A percentile compares a stretch with the other conserved stretches of the same genome.
Evolutionary conservation across 2,888 invertebrate genomes (phyloP).

Genomic region (Eudasyphora cyanicolor): DNA sequence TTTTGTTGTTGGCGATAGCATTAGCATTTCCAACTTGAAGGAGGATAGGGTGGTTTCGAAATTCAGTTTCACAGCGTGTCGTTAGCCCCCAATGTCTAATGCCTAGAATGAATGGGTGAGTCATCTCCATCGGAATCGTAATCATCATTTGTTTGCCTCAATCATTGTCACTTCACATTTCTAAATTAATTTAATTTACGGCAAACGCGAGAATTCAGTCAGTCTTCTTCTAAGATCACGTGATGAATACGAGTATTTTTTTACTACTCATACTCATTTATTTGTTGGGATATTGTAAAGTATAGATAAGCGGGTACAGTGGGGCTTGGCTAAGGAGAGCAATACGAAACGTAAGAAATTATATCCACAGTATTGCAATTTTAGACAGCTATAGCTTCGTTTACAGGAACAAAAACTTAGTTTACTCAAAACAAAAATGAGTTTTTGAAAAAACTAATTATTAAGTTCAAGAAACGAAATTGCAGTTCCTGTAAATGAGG

Average conservation of each 20-base stretch:
- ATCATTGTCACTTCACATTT: constrained; percentile 42
- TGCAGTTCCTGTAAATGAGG: too few relatives aligned
- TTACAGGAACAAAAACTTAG: too few relatives aligned
- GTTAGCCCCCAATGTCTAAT: background rate
- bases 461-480: too few relatives aligned
- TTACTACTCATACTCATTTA: background rate
- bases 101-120: constrained; percentile 13
- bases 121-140: too few relatives aligned
- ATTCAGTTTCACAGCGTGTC: background rate
- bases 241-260: constrained; percentile 17
- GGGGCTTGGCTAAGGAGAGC: background rate
- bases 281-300: background rate
- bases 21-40: background rate
- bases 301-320: background rate
- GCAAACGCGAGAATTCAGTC: constrained; percentile 3
- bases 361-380: too few relatives aligned
- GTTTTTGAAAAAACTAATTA: too few relatives aligned
- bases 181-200: constrained; percentile 40
- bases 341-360: too few relatives aligned
- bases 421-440: too few relatives aligned
- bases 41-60: background rate
- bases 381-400: too few relatives aligned
- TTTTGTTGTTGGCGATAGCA: background rate
- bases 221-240: constrained; percentile 39
- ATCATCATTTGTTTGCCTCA: constrained; percentile 41